Base-by-base conservation (phyloP, 2,113 vertebrate genomes). In the Clarias batrachus region DNA sequence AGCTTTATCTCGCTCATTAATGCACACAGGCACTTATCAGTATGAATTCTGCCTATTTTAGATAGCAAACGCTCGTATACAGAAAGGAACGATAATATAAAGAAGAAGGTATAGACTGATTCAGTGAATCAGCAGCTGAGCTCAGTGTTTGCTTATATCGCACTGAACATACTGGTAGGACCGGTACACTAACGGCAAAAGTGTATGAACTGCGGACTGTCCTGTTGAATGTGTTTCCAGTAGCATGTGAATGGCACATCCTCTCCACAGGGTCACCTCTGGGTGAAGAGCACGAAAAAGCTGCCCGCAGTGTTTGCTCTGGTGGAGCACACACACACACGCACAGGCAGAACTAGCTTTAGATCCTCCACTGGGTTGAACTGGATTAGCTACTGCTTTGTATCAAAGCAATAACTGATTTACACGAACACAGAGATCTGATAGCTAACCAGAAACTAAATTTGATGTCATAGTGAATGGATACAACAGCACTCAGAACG, bases 141-240 rank as follows among this genome's bases (percentile, higher is more conserved):
- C 66, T 62, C 56, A 17, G 65, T 87, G 89, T 83, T 88, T 88
- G 74, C 76, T 84, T 68, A 84, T 71, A 68, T 70, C 65, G 27
- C 52, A 66, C 70, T 86, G 33, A 62, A 81, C 21, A n/a, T 79
- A 87, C 80, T 86, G 76, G 86, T 81, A 62, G 76, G 59, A 90
- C 89, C 82, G 86, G 89, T 81, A 86, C 65, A 76, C n/a, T 68
- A 73, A 82, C n/a, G 82, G 74, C 74, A 14, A 85, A 87, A 57
- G 73, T 68, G 63, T 66, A 87, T 87, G 65, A 30, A 41, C 63
- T 21, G 54, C 6, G 30, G 68, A 41, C 30, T 65, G 66, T 41
- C 65, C 48, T 0, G 68, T 89, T 62, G n/a, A 65, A 30, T 62
- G 82, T 33, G 23, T 21, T 37, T 85, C 66, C 81, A 70, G 70